phyloP scores from a whole-genome alignment of 1,140 invertebrate species.

The Sitodiplosis mosellana region DNA sequence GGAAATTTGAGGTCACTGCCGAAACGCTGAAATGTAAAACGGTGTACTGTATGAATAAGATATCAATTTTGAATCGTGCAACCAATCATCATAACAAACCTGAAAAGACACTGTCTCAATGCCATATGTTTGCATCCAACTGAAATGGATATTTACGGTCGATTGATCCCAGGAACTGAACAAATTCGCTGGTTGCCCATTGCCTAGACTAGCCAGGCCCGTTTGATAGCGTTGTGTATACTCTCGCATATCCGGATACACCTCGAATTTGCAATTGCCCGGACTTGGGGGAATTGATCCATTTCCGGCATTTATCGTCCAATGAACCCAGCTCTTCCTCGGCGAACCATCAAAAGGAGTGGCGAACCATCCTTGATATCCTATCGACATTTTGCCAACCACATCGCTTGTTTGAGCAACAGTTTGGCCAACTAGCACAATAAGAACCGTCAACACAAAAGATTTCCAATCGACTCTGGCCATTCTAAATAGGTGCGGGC shows the following conservation, averaged over 20 bases:
- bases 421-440: not conserved
- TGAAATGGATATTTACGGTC: not conserved
- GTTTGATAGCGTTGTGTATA: no score
- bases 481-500: no score
- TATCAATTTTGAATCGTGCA: not conserved
- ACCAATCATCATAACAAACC: not conserved
- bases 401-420: not conserved
- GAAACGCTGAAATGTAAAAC: no score
- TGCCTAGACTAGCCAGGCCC: no score
- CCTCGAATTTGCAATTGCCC: no score
- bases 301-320: not conserved
- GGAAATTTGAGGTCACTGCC: no score
- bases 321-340: not conserved
- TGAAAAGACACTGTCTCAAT: not conserved
- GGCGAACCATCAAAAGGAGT: not conserved
- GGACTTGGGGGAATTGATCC: no score
- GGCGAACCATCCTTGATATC: not conserved
- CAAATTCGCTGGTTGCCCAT: not conserved
- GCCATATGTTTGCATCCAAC: not conserved
- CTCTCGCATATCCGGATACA: no score
- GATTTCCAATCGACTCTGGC: no score
- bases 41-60: not conserved
- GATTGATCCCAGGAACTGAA: not conserved
- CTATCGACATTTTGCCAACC: not conserved
- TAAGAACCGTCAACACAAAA: no score